Evolutionary conservation across 2,797 vertebrate genomes (phyloP).

Genomic region (Sebastes reedi): DNA sequence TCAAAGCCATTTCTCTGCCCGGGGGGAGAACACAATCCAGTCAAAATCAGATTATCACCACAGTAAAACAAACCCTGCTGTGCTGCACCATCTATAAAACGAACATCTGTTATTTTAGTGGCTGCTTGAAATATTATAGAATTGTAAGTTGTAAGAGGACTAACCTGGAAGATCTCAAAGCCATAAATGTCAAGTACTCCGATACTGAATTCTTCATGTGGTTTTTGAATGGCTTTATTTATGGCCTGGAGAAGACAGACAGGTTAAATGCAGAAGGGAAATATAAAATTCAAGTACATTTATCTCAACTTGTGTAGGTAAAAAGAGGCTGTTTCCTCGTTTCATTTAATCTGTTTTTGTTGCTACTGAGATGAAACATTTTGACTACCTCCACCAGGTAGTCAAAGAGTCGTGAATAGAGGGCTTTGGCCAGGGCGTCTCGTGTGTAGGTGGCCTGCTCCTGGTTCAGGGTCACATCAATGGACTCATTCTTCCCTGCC

Average conservation of each 20-base stretch:
- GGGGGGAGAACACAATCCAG: not conserved
- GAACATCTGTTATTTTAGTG: not conserved
- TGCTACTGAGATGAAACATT: not conserved
- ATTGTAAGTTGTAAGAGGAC: not conserved
- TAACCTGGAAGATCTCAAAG: slow-evolving; percentile 98
- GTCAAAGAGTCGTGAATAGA: slow-evolving; percentile 93
- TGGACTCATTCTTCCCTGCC: slow-evolving; percentile 93
- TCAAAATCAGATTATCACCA: not conserved
- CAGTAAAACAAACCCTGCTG: slow-evolving; percentile 4
- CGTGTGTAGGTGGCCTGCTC: slow-evolving; percentile 95
- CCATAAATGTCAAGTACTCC: slow-evolving; percentile 98
- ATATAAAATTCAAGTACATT: not conserved
- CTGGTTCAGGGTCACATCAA: slow-evolving; percentile 93
- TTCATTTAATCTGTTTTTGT: not conserved
- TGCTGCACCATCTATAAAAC: not conserved
- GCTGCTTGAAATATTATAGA: slow-evolving; percentile 3
- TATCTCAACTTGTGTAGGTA: not conserved
- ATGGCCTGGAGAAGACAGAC: slow-evolving; percentile 82
- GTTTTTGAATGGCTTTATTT: slow-evolving; percentile 95
- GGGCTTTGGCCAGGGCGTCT: slow-evolving; percentile 95
- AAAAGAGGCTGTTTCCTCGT: not conserved
- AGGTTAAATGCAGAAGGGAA: not conserved
- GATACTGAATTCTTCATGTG: slow-evolving; percentile 90
- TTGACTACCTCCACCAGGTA: slow-evolving; percentile 92
- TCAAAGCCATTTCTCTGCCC: slow-evolving; percentile 96